These are phyloP conservation scores for Dicrostonyx torquatus DNA, from an alignment of 2,797 vertebrate genomes.

Conservation along the genomic window DNA sequence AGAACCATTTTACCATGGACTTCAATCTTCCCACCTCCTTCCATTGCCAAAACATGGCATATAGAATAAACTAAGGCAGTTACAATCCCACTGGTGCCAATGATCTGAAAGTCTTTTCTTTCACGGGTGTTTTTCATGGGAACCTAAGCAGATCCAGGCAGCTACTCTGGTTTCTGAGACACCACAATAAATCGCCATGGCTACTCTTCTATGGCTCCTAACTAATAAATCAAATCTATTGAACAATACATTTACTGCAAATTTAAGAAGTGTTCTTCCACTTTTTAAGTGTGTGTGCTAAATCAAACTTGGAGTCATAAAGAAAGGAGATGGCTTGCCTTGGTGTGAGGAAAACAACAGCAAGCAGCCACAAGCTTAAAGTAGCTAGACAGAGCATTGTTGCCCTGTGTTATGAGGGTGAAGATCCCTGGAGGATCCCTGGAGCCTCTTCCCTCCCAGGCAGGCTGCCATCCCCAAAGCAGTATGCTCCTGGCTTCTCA, in stretches of 20 bases:
- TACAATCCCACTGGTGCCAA: slow-evolving; percentile 11
- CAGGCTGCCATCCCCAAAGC: neutral
- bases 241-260: slow-evolving; percentile 81
- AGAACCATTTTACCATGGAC: neutral
- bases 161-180: slow-evolving; percentile 56
- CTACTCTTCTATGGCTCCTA: slow-evolving; percentile 71
- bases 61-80: neutral
- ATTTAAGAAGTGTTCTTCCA: slow-evolving; percentile 85
- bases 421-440: neutral
- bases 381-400: slow-evolving; percentile 3
- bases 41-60: neutral
- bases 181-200: slow-evolving; percentile 74
- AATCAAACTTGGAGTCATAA: slow-evolving; percentile 84
- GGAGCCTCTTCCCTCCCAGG: neutral
- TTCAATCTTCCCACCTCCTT: neutral
- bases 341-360: neutral
- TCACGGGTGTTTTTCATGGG: slow-evolving; percentile 5
- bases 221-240: slow-evolving; percentile 84
- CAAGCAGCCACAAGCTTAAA: neutral
- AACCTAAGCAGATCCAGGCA: slow-evolving; percentile 24
- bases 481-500: neutral
- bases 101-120: neutral
- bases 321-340: slow-evolving; percentile 73
- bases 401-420: slow-evolving; percentile 1
- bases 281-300: slow-evolving; percentile 83